A percentile compares a stretch with the other conserved stretches of the same genome.
These are phyloP conservation scores for Lapara coniferarum DNA, from an alignment of 2,888 invertebrate genomes.

Conservation along the genomic window DNA sequence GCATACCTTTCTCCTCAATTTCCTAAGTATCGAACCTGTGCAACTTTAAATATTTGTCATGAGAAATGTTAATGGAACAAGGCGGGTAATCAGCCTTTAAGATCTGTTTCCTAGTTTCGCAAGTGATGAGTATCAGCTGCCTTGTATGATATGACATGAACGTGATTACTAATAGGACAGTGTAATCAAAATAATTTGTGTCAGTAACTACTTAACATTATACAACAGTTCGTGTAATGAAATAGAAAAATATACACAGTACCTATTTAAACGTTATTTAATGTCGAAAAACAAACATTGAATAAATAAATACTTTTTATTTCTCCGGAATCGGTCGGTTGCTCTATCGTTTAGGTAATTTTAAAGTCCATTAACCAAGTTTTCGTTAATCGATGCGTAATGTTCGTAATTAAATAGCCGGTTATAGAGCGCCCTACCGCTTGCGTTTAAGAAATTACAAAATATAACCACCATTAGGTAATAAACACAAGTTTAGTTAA, in stretches of 20 bases:
- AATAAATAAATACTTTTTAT: conserved; percentile 40
- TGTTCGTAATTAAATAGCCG: conserved; percentile 38
- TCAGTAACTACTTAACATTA: conserved; percentile 11
- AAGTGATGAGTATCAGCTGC: conserved; percentile 15
- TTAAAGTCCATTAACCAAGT: conserved; percentile 48
- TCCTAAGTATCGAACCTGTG: conserved; percentile 4
- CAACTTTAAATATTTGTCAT: background rate
- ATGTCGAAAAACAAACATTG: conserved; percentile 34
- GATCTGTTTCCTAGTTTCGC: conserved; percentile 21
- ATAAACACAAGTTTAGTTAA: conserved; percentile 17
- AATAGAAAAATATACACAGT: conserved; percentile 13
- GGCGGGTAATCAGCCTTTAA: background rate
- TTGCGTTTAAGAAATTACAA: conserved; percentile 23
- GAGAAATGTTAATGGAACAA: conserved; percentile 3
- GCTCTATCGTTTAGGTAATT: conserved; percentile 38
- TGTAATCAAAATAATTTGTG: background rate
- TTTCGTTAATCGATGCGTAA: conserved; percentile 44
- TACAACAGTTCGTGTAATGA: conserved; percentile 16
- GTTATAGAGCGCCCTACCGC: conserved; percentile 29
- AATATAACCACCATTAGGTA: conserved; percentile 26
- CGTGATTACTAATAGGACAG: conserved; percentile 1
- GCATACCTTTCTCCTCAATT: conserved; percentile 37
- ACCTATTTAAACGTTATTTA: conserved; percentile 32
- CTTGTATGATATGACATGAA: conserved; percentile 16
- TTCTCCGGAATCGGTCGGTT: conserved; percentile 35